These are phyloP conservation scores for Nephotettix cincticeps DNA, from an alignment of 1,140 invertebrate genomes.

Conservation along the genomic window DNA sequence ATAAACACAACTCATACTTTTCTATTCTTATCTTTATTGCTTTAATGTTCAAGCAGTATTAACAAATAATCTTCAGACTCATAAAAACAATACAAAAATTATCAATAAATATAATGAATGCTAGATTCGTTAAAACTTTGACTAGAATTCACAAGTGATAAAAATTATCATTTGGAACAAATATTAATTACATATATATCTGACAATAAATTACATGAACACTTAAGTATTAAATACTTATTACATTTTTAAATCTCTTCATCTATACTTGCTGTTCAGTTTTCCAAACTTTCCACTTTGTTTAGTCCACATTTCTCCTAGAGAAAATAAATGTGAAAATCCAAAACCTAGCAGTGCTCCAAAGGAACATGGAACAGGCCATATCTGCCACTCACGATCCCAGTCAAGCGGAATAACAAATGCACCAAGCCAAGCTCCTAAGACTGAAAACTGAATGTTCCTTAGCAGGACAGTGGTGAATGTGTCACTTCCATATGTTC, in stretches of 20 bases:
- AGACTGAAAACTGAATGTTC: constrained; percentile 60
- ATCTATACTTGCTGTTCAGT: constrained; percentile 3
- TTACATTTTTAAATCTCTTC: neutral
- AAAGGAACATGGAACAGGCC: constrained; percentile 74
- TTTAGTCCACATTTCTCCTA: constrained; percentile 45
- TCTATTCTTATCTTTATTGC: too few species aligned
- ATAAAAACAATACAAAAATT: too few species aligned
- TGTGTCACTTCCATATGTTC: constrained; percentile 44
- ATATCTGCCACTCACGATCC: constrained; percentile 86
- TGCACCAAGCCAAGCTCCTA: constrained; percentile 87
- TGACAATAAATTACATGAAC: too few species aligned
- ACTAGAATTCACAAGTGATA: too few species aligned
- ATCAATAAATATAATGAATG: too few species aligned
- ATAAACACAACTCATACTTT: too few species aligned
- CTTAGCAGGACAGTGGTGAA: constrained; percentile 57
- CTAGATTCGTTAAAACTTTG: too few species aligned
- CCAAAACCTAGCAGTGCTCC: constrained; percentile 67
- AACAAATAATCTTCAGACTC: too few species aligned
- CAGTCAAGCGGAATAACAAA: constrained; percentile 89
- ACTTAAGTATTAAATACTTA: too few species aligned
- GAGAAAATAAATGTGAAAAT: constrained; percentile 55
- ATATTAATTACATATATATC: too few species aligned
- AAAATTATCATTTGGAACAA: too few species aligned
- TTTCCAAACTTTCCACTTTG: constrained; percentile 13
- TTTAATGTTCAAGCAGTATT: too few species aligned